Evolutionary conservation across 2,113 vertebrate species (phyloP).

Genomic region (Otocyon megalotis): DNA sequence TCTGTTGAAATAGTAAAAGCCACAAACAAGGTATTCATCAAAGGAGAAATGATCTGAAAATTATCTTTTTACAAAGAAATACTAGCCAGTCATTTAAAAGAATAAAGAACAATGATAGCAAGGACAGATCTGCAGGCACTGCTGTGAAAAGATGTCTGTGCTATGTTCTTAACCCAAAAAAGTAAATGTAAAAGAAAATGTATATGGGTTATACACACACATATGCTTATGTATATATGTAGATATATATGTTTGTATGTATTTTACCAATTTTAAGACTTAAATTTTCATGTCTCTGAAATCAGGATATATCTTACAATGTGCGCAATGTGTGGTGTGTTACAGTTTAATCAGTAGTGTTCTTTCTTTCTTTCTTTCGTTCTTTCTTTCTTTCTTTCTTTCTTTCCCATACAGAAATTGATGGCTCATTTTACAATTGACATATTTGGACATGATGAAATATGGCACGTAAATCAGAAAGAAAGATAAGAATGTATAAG

Average conservation of each 20-base stretch:
- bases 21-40: not conserved
- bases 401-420: not conserved
- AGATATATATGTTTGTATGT: not conserved
- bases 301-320: not conserved
- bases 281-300: not conserved
- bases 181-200: not conserved
- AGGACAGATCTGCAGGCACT: not conserved
- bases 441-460: not conserved
- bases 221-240: not conserved
- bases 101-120: not conserved
- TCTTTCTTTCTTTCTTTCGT: not conserved
- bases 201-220: not conserved
- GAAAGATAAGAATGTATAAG: not conserved
- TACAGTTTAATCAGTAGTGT: not conserved
- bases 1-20: not conserved
- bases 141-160: not conserved
- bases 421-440: not conserved
- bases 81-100: not conserved
- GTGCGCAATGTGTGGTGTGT: not conserved
- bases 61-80: not conserved
- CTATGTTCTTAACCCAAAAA: not conserved
- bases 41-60: conserved; percentile 15
- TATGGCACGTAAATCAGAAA: not conserved
- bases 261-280: not conserved
- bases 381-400: not conserved